Percentiles rank a stretch among this genome's conserved stretches.
These are phyloP conservation scores for Heliconius ismenius DNA, from an alignment of 2,888 invertebrate species.

Conservation along the genomic window DNA sequence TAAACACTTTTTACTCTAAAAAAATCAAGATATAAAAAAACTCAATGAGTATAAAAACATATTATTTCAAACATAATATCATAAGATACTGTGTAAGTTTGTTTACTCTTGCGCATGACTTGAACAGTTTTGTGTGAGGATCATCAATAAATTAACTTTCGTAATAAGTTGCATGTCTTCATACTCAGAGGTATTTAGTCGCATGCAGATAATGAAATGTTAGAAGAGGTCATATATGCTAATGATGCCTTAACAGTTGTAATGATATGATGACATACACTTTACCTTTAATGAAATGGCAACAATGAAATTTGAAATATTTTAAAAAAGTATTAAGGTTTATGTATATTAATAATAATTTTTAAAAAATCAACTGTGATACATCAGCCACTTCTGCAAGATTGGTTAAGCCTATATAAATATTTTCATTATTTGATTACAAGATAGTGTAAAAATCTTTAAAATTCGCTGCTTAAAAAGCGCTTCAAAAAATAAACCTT, in stretches of 20 bases:
- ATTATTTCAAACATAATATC: no score
- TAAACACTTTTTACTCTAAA: no score
- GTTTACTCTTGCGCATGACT: not conserved
- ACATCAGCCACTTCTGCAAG: not conserved
- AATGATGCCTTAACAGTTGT: conserved; percentile 46
- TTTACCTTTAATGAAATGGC: not conserved
- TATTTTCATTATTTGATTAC: not conserved
- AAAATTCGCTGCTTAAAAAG: not conserved
- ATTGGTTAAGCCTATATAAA: not conserved
- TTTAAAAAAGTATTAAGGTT: not conserved
- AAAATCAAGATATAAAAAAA: not conserved
- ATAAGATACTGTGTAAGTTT: not conserved
- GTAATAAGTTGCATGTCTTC: conserved; percentile 66
- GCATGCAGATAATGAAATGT: conserved; percentile 61
- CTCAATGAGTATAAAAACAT: not conserved
- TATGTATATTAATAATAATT: no score
- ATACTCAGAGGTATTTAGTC: conserved; percentile 60
- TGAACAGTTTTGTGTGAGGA: not conserved
- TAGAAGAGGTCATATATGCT: conserved; percentile 62
- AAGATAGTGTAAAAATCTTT: not conserved
- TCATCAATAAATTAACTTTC: conserved; percentile 48
- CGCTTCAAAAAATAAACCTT: not conserved
- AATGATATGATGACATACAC: conserved; percentile 10
- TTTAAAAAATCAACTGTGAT: not conserved
- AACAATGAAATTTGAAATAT: not conserved